A percentile compares a stretch with the other conserved stretches of the same genome.
Conservation (phyloP, 2,888 invertebrate genomes). For the Esperia sulphurella region DNA sequence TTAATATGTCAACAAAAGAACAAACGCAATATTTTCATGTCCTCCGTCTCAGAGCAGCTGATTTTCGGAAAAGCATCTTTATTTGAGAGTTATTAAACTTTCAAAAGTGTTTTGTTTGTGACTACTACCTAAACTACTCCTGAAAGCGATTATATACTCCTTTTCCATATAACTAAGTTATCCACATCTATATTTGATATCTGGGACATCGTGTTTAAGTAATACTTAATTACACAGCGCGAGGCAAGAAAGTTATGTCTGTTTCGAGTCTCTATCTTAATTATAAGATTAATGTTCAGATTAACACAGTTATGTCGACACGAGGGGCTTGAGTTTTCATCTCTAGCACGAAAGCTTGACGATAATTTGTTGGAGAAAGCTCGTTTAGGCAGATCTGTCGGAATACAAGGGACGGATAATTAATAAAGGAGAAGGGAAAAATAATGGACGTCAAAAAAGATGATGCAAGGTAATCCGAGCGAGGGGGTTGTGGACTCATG, state of each 20-base stretch:
- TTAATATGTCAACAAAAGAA: too few species aligned
- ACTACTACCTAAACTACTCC: too few species aligned
- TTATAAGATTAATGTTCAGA: slow-evolving; percentile 43
- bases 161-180: too few species aligned
- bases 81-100: too few species aligned
- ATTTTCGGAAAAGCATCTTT: too few species aligned
- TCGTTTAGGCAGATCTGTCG: neutral
- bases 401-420: slow-evolving; percentile 3
- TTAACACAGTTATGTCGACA: slow-evolving; percentile 39
- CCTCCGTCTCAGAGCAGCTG: too few species aligned
- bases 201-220: too few species aligned
- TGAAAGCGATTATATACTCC: too few species aligned
- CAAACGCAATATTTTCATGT: too few species aligned
- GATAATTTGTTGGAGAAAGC: slow-evolving; percentile 31
- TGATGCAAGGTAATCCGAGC: neutral
- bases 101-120: too few species aligned
- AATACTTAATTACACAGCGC: slow-evolving; percentile 1
- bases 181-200: too few species aligned
- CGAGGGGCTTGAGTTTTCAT: slow-evolving; percentile 28
- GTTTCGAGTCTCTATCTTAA: slow-evolving; percentile 25
- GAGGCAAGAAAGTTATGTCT: slow-evolving; percentile 12
- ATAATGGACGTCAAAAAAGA: neutral
- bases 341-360: slow-evolving; percentile 19
- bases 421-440: neutral
- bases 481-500: too few species aligned